These are phyloP conservation scores for Cheilosia impressa DNA, from an alignment of 2,888 invertebrate genomes.

Conservation along the genomic window DNA sequence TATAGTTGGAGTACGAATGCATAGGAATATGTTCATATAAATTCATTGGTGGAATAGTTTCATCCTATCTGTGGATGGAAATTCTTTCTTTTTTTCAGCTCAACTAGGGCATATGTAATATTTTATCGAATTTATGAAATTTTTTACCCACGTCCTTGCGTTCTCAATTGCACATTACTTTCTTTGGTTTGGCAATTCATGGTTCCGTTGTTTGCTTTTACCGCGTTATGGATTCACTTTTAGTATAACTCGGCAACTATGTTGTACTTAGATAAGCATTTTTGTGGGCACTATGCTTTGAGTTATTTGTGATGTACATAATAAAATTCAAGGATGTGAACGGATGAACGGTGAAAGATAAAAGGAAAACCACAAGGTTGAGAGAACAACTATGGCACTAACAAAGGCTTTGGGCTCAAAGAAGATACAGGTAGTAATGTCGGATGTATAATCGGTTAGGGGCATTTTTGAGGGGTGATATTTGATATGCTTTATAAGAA, in stretches of 20 bases:
- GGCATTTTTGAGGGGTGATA: too few relatives aligned
- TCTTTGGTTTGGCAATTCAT: background rate
- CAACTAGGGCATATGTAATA: slow-evolving; percentile 40
- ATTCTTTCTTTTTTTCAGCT: slow-evolving; percentile 14
- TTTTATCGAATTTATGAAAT: slow-evolving; percentile 54
- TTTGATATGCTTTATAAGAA: too few relatives aligned
- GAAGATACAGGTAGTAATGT: too few relatives aligned
- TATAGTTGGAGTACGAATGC: background rate
- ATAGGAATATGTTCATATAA: background rate
- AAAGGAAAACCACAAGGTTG: background rate
- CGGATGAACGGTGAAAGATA: background rate
- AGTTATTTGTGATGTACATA: background rate
- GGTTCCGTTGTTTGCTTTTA: background rate
- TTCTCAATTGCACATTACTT: slow-evolving; percentile 4
- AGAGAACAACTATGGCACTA: background rate
- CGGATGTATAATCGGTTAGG: too few relatives aligned
- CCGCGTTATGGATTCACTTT: slow-evolving; percentile 1
- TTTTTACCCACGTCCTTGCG: slow-evolving; percentile 14
- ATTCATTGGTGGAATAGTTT: background rate
- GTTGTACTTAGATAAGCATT: slow-evolving; percentile 9
- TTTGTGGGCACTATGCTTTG: background rate
- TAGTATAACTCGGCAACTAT: background rate
- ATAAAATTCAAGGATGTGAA: background rate
- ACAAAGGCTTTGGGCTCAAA: background rate
- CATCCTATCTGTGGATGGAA: slow-evolving; percentile 2